Base-by-base conservation (phyloP, 1,140 invertebrate species). In the Zelostemma sp. region DNA sequence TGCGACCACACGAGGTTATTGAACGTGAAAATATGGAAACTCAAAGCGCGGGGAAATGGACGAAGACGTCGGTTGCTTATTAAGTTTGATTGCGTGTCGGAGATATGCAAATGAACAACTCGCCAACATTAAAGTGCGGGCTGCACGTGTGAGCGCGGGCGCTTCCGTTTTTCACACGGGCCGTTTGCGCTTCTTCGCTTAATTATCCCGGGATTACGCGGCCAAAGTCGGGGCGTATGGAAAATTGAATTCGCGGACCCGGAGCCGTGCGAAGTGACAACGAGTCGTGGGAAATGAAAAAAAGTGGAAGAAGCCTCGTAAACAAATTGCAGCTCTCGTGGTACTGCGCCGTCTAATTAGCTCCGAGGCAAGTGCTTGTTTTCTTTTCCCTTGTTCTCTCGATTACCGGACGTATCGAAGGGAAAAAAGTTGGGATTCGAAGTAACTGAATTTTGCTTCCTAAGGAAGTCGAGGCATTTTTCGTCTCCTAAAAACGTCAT, bases 51-150 rank as follows among this genome's bases (percentile, higher is more conserved):
- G 31, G 16, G 5, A 28, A 15, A 15, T 16, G 18, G 12, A 18
- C 4, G 51, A 48, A 5, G 46, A 35, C 28, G 48, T 51, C 54
- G 55, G 43, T 16, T 14, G 51, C 60, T 67, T 67, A 67, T 67
- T 72, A 64, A 64, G 63, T 72, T 63, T 60, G 68, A 72, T 72
- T 67, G 68, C 63, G 55, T 66, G 59, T 62, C 47, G 46, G 56
- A 72, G 68, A 72, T 72, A 72, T 67, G 69, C 63, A 64, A 67
- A 72, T 71, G 60, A 53, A 14, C 3, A 35, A 35, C 12, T 17
- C 4, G 50, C 14, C 28, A 1, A 41, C 19, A 14, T 35, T 21
- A 16, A 25, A 38, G 50, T 33, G 25, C 54, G 17, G 41, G 56
- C 56, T n/a, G 33, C 63, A 25, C 50, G 8, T 15, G 47, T 16